Evolutionary conservation across 1,140 invertebrate species (phyloP).

Genomic region (Polypedilum pembai): DNA sequence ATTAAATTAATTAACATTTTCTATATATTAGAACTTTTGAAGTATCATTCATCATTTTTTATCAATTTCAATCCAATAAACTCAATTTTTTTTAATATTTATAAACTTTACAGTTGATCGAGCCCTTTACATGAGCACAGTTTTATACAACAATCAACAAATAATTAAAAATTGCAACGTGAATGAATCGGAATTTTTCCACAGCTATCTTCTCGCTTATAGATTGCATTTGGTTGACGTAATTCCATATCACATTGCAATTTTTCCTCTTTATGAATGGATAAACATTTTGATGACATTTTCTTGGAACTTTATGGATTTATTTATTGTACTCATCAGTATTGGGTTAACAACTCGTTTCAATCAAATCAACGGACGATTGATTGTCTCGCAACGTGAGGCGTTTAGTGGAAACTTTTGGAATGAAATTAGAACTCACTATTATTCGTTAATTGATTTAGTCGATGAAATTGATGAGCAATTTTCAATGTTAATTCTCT

Average conservation of each 20-base stretch:
- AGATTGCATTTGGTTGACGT: background rate
- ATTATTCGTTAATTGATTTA: slow-evolving; percentile 3
- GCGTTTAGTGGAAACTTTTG: background rate
- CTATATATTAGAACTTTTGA: no score
- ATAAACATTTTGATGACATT: background rate
- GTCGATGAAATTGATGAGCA: background rate
- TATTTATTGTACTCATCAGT: background rate
- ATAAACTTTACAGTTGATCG: background rate
- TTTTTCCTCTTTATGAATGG: background rate
- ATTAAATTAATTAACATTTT: no score
- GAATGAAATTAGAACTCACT: background rate
- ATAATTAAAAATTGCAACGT: background rate
- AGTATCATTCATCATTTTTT: no score
- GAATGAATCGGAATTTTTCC: background rate
- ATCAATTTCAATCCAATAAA: background rate
- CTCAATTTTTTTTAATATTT: background rate
- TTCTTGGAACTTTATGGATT: background rate
- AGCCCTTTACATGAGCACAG: background rate
- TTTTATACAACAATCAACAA: background rate
- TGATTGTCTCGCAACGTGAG: background rate
- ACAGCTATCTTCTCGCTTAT: background rate
- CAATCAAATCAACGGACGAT: background rate
- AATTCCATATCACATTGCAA: slow-evolving; percentile 3
- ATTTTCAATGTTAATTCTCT: background rate
- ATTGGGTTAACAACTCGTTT: background rate